Conservation (phyloP, 2,888 invertebrate species). For the Platypus cylindrus region DNA sequence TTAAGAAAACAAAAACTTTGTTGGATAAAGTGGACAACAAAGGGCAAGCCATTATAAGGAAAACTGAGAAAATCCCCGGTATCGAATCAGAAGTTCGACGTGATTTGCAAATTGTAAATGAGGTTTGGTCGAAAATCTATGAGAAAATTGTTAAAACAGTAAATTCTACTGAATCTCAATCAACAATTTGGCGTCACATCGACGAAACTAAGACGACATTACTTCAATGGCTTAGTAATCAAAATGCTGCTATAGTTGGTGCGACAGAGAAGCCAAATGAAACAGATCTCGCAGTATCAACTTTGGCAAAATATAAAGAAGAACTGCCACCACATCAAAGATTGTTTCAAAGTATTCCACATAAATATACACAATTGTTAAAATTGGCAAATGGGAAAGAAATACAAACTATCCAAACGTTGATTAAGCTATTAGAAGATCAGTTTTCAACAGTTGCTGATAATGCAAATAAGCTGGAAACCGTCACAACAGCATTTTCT, state of each 20-base stretch:
- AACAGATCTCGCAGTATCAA: slow-evolving; percentile 65
- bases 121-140: slow-evolving; percentile 57
- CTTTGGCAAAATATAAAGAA: slow-evolving; percentile 70
- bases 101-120: slow-evolving; percentile 49
- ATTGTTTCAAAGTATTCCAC: slow-evolving; percentile 61
- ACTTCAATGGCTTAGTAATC: slow-evolving; percentile 71
- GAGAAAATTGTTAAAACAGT: slow-evolving; percentile 59
- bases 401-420: slow-evolving; percentile 53
- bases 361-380: slow-evolving; percentile 67
- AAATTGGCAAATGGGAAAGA: slow-evolving; percentile 61
- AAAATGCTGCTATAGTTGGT: slow-evolving; percentile 61
- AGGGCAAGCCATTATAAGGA: slow-evolving; percentile 56
- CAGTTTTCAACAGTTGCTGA: slow-evolving; percentile 64
- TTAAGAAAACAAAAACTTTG: slow-evolving; percentile 61
- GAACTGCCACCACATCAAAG: slow-evolving; percentile 70
- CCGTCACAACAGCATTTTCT: slow-evolving; percentile 57
- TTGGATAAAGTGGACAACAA: slow-evolving; percentile 70
- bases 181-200: slow-evolving; percentile 87
- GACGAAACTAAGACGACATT: slow-evolving; percentile 76
- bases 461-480: slow-evolving; percentile 62
- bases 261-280: slow-evolving; percentile 68
- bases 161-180: slow-evolving; percentile 75
- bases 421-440: slow-evolving; percentile 54
- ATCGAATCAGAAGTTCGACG: slow-evolving; percentile 49
- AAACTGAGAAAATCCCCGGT: slow-evolving; percentile 53